phyloP scores from a whole-genome alignment of 37 sponge, comb jelly and placozoan genomes.

The Amphimedon queenslandica region DNA sequence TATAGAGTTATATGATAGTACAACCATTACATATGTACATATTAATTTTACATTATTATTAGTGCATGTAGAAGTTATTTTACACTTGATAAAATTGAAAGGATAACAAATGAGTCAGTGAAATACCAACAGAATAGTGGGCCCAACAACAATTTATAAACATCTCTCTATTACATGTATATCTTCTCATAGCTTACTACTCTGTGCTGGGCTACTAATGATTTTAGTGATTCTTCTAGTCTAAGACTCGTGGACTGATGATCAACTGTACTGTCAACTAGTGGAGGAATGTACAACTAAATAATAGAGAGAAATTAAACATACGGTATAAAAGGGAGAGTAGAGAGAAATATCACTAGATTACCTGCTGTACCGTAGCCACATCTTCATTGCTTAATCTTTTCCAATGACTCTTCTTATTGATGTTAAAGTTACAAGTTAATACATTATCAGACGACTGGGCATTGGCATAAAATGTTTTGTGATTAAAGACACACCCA shows the following conservation, averaged over 20 bases:
- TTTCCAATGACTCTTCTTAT: constrained; percentile 82
- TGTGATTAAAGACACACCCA: constrained; percentile 95
- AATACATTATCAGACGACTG: constrained; percentile 72
- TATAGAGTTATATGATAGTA: too few species aligned
- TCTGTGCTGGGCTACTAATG: constrained; percentile 65
- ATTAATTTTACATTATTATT: too few species aligned
- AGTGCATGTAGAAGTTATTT: too few species aligned
- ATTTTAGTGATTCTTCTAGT: constrained; percentile 73
- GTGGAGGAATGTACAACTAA: not conserved
- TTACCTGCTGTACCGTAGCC: not conserved
- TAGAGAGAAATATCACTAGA: constrained; percentile 19
- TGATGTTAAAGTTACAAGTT: constrained; percentile 61
- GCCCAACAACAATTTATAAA: too few species aligned
- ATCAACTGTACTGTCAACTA: constrained; percentile 31
- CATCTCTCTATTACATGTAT: too few species aligned
- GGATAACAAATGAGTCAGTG: too few species aligned
- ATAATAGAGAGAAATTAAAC: not conserved
- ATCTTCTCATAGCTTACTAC: constrained; percentile 7
- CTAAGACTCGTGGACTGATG: constrained; percentile 35
- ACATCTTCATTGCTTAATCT: constrained; percentile 85
- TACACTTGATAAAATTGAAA: too few species aligned
- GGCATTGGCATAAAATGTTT: constrained; percentile 85
- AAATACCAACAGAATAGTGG: too few species aligned
- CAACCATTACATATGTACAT: too few species aligned
- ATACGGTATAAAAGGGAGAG: not conserved